A percentile compares a stretch with the other conserved stretches of the same genome.
Conservation (phyloP, 2,888 invertebrate species). For the Seladonia tumulorum region DNA sequence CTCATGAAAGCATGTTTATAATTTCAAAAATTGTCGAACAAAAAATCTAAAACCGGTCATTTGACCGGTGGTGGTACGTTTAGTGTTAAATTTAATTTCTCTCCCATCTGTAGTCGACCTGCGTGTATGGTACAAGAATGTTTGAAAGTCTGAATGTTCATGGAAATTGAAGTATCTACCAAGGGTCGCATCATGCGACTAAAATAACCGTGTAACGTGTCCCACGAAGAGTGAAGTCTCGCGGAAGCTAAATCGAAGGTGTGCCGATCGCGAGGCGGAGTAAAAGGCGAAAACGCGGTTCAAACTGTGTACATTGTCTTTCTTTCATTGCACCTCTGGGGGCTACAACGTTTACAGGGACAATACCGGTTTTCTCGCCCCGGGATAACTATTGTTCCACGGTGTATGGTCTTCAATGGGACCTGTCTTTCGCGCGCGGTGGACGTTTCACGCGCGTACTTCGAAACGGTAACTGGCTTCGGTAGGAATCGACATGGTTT, state of each 20-base stretch:
- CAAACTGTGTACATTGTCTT: conserved; percentile 46
- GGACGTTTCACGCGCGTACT: conserved; percentile 44
- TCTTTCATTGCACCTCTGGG: conserved; percentile 35
- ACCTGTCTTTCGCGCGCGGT: conserved; percentile 19
- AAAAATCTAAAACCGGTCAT: no score
- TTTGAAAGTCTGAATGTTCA: not conserved
- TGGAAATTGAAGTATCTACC: not conserved
- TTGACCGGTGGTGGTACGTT: no score
- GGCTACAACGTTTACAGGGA: conserved; percentile 53
- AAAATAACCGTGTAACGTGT: not conserved
- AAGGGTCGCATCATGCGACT: not conserved
- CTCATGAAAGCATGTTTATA: no score
- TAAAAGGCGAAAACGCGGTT: conserved; percentile 21
- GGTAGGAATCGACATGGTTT: not conserved
- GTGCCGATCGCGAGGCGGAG: not conserved
- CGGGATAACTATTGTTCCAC: conserved; percentile 46
- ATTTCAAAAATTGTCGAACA: no score
- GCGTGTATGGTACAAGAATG: no score
- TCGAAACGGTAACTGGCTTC: conserved; percentile 30
- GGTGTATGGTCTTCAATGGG: conserved; percentile 26
- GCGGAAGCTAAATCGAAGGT: not conserved
- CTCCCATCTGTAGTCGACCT: no score
- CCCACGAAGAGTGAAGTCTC: not conserved
- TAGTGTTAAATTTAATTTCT: no score
- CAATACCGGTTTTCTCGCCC: conserved; percentile 53